Base-by-base conservation (phyloP, 2,797 vertebrate genomes). In the Agapornis canus region DNA sequence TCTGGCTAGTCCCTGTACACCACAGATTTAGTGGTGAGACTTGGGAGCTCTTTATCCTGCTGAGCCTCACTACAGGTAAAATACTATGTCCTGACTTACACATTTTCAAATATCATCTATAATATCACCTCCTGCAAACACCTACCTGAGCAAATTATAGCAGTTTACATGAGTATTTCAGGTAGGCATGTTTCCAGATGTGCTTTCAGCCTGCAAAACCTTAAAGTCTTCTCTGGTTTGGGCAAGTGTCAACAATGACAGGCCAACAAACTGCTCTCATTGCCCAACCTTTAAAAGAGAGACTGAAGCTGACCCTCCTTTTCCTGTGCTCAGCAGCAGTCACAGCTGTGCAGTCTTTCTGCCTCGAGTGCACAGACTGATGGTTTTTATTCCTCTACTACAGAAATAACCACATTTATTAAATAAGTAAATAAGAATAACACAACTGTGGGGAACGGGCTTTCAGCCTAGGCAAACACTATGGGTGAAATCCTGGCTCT, bases 401-500 rank as follows among this genome's bases (percentile, higher is more conserved):
- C 39, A 94, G 76, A 88, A 94, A 89, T 76, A 88, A 75, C 40
- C 59, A 54, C 32, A 42, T 72, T 69, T 54, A 21, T 13, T 72
- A 91, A 89, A 91, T 69, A 92, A 86, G 90, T 63, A 89, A 93
- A 81, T 42, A 82, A 61, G 11, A 69, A 71, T 22, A 78, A 63
- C 63, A 63, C 43, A 95, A 90, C 23, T 39, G 70, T 69, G 70
- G 80, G 65, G 86, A 93, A 70, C 66, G 79, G 89, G 89, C 85
- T 94, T 64, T 72, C 85, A 87, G 92, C 87, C 91, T 92, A 94
- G 70, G 85, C 78, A 96, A 95, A 92, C 32, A 82, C 37, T 26
- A 17, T 16, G 87, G 69, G 85, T 93, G 77, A 94, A 96, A 92
- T 91, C 70, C 73, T 93, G 94, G 92, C 92, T 92, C 86, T 89